phyloP scores from a whole-genome alignment of 2,797 vertebrate genomes.

The Carduelis carduelis region DNA sequence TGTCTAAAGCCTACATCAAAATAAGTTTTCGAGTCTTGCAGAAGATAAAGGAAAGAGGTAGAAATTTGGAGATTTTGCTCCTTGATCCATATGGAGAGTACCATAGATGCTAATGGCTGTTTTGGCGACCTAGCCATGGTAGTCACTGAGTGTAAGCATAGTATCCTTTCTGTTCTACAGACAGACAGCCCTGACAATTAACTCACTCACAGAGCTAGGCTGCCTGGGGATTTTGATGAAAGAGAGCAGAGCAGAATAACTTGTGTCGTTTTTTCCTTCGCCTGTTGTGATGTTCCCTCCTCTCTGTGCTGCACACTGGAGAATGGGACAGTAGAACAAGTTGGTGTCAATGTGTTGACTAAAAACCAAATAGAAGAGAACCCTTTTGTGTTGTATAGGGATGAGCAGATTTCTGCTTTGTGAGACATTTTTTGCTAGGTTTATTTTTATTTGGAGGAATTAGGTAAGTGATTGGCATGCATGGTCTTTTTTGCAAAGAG shows the following conservation, averaged over 20 bases:
- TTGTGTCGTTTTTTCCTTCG: accelerated
- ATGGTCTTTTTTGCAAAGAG: not conserved
- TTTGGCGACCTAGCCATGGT: accelerated
- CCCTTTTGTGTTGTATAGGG: not conserved
- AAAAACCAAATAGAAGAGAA: not conserved
- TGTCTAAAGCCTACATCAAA: not conserved
- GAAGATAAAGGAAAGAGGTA: not conserved
- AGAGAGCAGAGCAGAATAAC: not conserved
- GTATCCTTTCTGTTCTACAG: not conserved
- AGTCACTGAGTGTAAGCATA: not conserved
- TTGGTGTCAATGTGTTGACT: not conserved
- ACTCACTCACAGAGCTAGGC: not conserved
- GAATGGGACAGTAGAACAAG: not conserved
- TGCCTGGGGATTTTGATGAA: not conserved
- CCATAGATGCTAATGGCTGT: not conserved
- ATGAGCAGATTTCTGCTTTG: not conserved
- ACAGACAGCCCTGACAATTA: not conserved
- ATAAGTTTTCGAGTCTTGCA: not conserved
- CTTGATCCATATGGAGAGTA: not conserved
- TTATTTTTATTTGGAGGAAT: not conserved
- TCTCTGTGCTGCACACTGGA: not conserved
- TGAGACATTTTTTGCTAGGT: not conserved
- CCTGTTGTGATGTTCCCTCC: not conserved
- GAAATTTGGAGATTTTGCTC: not conserved
- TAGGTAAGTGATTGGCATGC: not conserved